Evolutionary conservation across 2,113 vertebrate genomes (phyloP), one percentile per base, ranked within the genome.

Genomic region (Puntigrus tetrazona): DNA sequence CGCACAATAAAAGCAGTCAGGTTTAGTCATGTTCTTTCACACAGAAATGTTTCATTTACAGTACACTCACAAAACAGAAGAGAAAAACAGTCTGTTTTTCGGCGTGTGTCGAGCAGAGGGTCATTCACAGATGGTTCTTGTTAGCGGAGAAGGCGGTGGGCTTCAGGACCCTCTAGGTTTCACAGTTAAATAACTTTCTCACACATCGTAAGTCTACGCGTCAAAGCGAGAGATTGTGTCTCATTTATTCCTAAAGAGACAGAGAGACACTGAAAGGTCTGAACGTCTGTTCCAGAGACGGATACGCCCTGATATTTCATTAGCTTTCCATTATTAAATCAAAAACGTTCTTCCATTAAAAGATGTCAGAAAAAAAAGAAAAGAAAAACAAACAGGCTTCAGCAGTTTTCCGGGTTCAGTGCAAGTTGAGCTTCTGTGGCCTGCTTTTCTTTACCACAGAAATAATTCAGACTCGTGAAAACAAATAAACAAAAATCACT

Each of bases 101-200:
- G 22, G 50, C 65, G 47, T 63, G 74, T 57, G 61, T 43, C 18
- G 43, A 36, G 75, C 14, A 52, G 55, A 45, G 83, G n/a, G 59
- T 31, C 73, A 90, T 81, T 59, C 86, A 91, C 93, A 94, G 80
- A 90, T 93, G 93, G 86, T 92, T 91, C 79, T 80, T 65, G 89
- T 94, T 94, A 94, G 91, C 6, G 47, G 82, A 79, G 73, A 55
- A 70, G 57, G 72, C 22, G 55, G 78, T 67, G 75, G 80, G 88
- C 81, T 87, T 47, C 89, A 86, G 89, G 80, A 81, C 87, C 89
- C 88, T 91, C 89, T 88, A 88, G 84, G 91, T 92, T 94, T 93
- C 92, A 94, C 93, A 93, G 93, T 92, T 90, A 88, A 63, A 91
- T 45, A 88, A 88, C 83, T 87, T 87, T 91, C 89, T 87, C 77